phyloP scores from a whole-genome alignment of 2,797 vertebrate genomes.

The Tokudaia tokunoshimensis region DNA sequence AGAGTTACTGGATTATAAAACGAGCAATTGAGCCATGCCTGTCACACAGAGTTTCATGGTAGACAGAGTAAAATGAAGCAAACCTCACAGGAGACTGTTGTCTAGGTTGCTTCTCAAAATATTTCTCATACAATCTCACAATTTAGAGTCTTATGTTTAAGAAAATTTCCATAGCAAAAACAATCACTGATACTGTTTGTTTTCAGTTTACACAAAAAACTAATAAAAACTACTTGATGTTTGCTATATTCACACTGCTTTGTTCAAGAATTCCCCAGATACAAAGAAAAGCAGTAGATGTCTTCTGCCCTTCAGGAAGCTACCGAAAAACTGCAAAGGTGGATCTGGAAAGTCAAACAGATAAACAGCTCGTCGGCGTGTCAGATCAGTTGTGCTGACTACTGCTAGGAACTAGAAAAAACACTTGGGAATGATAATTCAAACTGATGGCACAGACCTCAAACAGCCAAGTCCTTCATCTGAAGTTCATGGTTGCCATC shows the following conservation, averaged over 20 bases:
- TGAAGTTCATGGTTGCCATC: not conserved
- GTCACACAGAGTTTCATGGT: conserved; percentile 9
- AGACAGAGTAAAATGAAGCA: not conserved
- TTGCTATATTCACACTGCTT: not conserved
- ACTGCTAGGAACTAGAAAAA: not conserved
- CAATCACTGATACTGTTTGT: not conserved
- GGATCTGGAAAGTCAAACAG: not conserved
- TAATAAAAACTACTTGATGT: not conserved
- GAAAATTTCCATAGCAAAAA: conserved; percentile 5
- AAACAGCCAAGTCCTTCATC: conserved; percentile 21
- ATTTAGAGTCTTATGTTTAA: conserved; percentile 30
- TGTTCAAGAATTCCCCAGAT: not conserved
- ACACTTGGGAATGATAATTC: conserved; percentile 33
- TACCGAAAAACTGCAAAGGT: not conserved
- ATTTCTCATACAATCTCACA: conserved; percentile 19
- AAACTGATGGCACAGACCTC: conserved; percentile 5
- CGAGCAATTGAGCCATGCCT: not conserved
- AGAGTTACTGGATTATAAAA: not conserved
- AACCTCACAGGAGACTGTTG: not conserved
- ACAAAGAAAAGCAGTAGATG: not conserved
- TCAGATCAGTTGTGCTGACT: not conserved
- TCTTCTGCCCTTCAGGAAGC: not conserved
- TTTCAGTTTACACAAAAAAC: not conserved
- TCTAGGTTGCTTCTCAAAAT: conserved; percentile 19
- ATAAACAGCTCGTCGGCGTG: not conserved